Evolutionary conservation across 2,797 vertebrate genomes (phyloP).

Genomic region (Pelodytes ibericus): DNA sequence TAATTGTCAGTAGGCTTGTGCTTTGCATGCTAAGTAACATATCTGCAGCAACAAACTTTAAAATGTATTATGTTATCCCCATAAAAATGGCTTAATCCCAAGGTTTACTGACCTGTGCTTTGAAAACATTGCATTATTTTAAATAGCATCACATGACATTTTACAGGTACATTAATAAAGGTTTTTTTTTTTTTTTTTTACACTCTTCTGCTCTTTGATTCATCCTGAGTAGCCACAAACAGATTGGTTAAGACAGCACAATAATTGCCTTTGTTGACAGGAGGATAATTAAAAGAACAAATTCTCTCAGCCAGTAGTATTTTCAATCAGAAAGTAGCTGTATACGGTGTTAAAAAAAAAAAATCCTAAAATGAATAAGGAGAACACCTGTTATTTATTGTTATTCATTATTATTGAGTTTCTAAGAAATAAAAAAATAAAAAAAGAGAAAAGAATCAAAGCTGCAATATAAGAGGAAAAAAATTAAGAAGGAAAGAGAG

Average conservation of each 20-base stretch:
- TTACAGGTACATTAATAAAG: slow-evolving; percentile 53
- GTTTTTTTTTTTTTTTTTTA: slow-evolving; percentile 6
- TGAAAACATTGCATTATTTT: slow-evolving; percentile 66
- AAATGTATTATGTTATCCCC: slow-evolving; percentile 54
- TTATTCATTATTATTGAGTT: too few species aligned
- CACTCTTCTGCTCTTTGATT: slow-evolving; percentile 52
- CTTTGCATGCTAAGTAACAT: slow-evolving; percentile 55
- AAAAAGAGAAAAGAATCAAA: too few species aligned
- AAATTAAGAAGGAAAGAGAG: too few species aligned
- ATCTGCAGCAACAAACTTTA: slow-evolving; percentile 54
- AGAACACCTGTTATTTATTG: too few species aligned
- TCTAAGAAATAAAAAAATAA: too few species aligned
- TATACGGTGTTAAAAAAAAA: too few species aligned
- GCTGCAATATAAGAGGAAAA: too few species aligned
- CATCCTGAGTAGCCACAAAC: not conserved
- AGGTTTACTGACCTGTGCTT: slow-evolving; percentile 67
- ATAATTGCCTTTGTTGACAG: slow-evolving; percentile 62
- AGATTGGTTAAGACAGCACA: slow-evolving; percentile 60
- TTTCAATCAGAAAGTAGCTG: too few species aligned
- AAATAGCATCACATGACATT: slow-evolving; percentile 57
- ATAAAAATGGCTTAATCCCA: slow-evolving; percentile 58
- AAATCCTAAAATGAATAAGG: too few species aligned
- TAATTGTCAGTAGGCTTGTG: not conserved
- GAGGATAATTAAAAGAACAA: slow-evolving; percentile 33
- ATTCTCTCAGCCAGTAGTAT: slow-evolving; percentile 37